Evolutionary conservation across 2,888 invertebrate genomes (phyloP), one percentile per base, ranked within the genome.

Genomic region (Acleris emargana): DNA sequence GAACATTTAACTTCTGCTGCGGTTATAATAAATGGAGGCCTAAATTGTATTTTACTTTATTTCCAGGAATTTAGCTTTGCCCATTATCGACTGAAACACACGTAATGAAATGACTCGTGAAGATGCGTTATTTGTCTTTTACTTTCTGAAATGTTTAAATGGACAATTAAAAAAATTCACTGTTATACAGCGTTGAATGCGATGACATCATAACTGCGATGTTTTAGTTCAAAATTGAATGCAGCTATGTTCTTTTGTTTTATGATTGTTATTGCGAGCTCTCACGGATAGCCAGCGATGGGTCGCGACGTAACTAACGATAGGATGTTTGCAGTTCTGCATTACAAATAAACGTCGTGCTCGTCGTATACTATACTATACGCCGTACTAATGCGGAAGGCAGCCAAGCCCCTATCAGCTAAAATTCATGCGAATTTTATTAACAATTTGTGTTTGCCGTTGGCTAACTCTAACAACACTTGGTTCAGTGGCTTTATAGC

Each of bases 241-340:
- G 67, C 60, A 57, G 58, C 54, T 13, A 32, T 53, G 45, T 58
- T 54, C 58, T 58, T 57, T 61, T 60, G 67, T 67, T 62, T 67
- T 54, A 32, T 62, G 61, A 67, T 71, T 70, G 68, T 72, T 67
- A 71, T 73, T 71, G 67, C 60, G 68, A 72, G 70, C 71, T 76
- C 76, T 71, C 75, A 72, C 74, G 77, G 73, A 28, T 59, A 62
- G 60, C 54, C 42, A 49, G 17, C 53, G 53, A 60, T 63, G 62
- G 50, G 58, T 54, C 58, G 42, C 50, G 13, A 32, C 54, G 50
- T 59, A 55, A 45, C 51, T 83, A 81, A 78, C 80, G 76, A 78
- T 79, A 79, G 83, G 81, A 84, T 83, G 83, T 83, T 78, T 78
- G 83, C 83, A 80, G 84, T 82, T 85, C 82, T 83, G 89, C 87